Evolutionary conservation across 2,797 vertebrate species (phyloP), one percentile per base, ranked within the genome.

Genomic region (Vultur gryphus): DNA sequence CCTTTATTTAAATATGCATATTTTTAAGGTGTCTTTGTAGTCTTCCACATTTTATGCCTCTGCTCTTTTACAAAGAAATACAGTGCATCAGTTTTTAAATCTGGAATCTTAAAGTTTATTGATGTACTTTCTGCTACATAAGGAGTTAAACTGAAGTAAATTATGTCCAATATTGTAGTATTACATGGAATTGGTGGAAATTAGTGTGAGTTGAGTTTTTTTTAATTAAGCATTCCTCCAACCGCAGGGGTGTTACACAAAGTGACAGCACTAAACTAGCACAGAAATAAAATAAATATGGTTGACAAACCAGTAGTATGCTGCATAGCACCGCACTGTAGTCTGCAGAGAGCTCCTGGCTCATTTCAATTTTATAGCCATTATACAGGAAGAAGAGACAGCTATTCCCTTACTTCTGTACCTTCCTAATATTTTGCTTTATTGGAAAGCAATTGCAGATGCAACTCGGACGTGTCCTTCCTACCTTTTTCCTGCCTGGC

Each of bases 391-490:
- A 43, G 28, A 92, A 39, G 9, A 66, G 7, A 21, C 4, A 69
- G 2, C 11, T 49, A 37, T 33, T 78, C 16, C 11, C 37, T 12
- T 52, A 54, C 37, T 81, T 87, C 37, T 24, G 2, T 35, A 11
- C 4, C 13, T 64, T 46, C 18, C 7, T 90, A 69, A 20, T 49
- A 17, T n/a, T 77, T 86, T 2, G 0, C 11, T 86, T 69, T 33
- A 24, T 48, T 80, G 49, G 59, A 71, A 82, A 67, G 7, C 7
- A 37, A 16, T 10, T 24, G 6, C 44, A 66, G 11, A 19, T 75
- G 19, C 1, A 49, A 25, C 14, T 65, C 26, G 29, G 4, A 44
- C 0, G 0, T 66, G 15, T 49, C 10, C 23, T 89, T 84, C 10
- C 18, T 19, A 37, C 5, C 3, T n/a, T 29, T 86, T 51, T 75